Percentiles rank a stretch among this genome's conserved stretches.
Evolutionary conservation across 1,140 invertebrate genomes (phyloP).

Genomic region (Gonioctena quinquepunctata): DNA sequence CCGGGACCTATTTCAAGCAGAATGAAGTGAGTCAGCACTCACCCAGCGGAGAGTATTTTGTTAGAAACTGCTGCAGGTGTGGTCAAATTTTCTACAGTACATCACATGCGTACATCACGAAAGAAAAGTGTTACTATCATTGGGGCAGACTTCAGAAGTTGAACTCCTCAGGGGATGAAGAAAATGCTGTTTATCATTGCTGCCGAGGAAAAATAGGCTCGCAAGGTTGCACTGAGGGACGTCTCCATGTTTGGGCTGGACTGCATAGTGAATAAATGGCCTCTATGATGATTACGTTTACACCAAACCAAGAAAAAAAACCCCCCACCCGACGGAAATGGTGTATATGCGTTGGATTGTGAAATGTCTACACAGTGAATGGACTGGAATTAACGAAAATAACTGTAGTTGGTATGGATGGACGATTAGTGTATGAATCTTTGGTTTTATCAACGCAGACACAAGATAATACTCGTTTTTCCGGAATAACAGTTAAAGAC

Average conservation of each 20-base stretch:
- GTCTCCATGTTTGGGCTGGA: conserved; percentile 77
- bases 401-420: conserved; percentile 74
- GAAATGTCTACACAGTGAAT: conserved; percentile 88
- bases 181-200: conserved; percentile 63
- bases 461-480: conserved; percentile 88
- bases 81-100: conserved; percentile 66
- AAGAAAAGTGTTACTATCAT: conserved; percentile 81
- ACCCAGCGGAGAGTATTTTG: conserved; percentile 38
- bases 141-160: conserved; percentile 69
- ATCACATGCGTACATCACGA: conserved; percentile 67
- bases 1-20: conserved; percentile 45
- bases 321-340: conserved; percentile 46
- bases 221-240: conserved; percentile 65
- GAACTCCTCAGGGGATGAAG: conserved; percentile 17
- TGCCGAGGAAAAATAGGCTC: conserved; percentile 55
- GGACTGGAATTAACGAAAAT: conserved; percentile 84
- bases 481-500: conserved; percentile 70
- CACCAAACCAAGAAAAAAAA: conserved; percentile 56
- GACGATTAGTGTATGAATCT: conserved; percentile 75
- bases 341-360: conserved; percentile 83
- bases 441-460: conserved; percentile 77
- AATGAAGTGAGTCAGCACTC: conserved; percentile 24
- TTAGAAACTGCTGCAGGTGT: conserved; percentile 75
- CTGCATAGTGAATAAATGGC: conserved; percentile 68
- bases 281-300: conserved; percentile 67